Evolutionary conservation across 2,113 vertebrate genomes (phyloP), one percentile per base, ranked within the genome.

Genomic region (Rynchops niger): DNA sequence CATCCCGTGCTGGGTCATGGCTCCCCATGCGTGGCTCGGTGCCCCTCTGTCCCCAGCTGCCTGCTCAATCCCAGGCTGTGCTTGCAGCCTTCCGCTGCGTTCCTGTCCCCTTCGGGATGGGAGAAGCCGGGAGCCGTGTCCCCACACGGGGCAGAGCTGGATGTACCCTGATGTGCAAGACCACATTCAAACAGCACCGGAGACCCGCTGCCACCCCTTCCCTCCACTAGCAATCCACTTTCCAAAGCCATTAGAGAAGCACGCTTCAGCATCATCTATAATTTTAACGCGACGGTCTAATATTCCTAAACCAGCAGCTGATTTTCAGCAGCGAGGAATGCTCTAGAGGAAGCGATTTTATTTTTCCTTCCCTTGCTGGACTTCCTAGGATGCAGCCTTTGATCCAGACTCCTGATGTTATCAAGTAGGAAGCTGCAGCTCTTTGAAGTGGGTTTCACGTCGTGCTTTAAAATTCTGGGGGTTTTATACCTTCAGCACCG

Each of bases 401-500:
- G 96, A 96, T 95, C 92, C 77, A 27, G 7, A 8, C 50, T 71
- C 96, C 96, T 2, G 71, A 90, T 56, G 86, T 19, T 96, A 94
- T 82, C 84, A 2, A 52, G 82, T 70, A 43, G 61, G 92, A 91
- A 90, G 76, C 91, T 81, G 78, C 67, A 56, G 69, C 81, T 74
- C 96, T 97, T 82, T 72, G 84, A 82, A 61, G 58, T 19, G 25
- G 32, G 78, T 73, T 91, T 90, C 96, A 85, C 5, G 10, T 80
- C 4, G 52, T 11, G 40, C 56, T 85, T 50, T 47, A 82, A 89
- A 74, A 67, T 76, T 56, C 14, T 7, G 58, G 21, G 45, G 42
- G 2, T 22, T 74, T 85, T 15, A 42, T 58, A 16, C 70, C 67
- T 69, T 69, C 6, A 2, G 42, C 40, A 32, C 32, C 1, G 7